Evolutionary conservation across 2,888 invertebrate species (phyloP), one percentile per base, ranked within the genome.

Genomic region (Orthosia cruda): DNA sequence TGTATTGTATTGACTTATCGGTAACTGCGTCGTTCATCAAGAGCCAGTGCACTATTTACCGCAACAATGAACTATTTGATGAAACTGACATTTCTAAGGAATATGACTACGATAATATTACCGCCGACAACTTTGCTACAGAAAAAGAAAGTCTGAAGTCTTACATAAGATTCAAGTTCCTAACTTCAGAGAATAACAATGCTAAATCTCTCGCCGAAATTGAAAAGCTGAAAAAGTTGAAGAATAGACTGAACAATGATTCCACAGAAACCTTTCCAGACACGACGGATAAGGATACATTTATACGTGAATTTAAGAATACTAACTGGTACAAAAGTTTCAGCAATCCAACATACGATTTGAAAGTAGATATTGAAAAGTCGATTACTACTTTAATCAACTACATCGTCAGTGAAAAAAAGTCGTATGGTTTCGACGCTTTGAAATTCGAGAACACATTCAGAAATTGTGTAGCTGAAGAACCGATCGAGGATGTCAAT

Each of bases 321-420:
- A 88, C 89, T 3, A 64, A 80, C 20, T 91, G 88, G 90, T 92
- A 91, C 47, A 86, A 79, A 50, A 83, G 68, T 74, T 86, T 91
- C 5, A 72, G 15, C 64, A 52, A 69, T 58, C 4, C 71, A 12
- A 26, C n/a, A 0, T 57, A 86, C 45, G 61, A 63, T 9, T 15
- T 23, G 4, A 90, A 88, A 64, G 75, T 88, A 62, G 88, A 89
- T 2, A 82, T 92, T 69, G 92, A 92, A 32, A 91, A 89, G 83
- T 87, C 84, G 0, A 89, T 93, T 73, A 75, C 87, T 18, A 88
- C 91, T 61, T 82, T 92, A 54, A 91, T 93, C n/a, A 92, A 92
- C 78, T 92, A 92, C 70, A 91, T 93, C 18, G 75, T 86, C 18
- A 89, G 81, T 55, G 91, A 92, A 3, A 77, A 45, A 23, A 93